phyloP scores from a whole-genome alignment of 2,113 vertebrate species.

The Dicrurus megarhynchus region DNA sequence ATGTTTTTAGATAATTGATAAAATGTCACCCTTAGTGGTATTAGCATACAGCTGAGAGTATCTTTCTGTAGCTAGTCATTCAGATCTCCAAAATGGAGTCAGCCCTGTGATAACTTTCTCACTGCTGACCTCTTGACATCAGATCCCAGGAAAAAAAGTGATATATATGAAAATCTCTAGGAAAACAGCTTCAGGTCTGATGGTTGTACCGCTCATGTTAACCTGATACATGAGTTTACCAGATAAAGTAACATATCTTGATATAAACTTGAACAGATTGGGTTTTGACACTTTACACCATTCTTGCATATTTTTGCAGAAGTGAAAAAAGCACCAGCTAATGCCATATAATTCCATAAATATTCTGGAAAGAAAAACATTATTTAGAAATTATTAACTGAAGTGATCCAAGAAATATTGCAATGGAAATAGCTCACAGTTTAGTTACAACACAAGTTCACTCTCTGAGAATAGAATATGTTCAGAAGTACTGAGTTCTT shows the following conservation, averaged over 20 bases:
- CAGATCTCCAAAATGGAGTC: not conserved
- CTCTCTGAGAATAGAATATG: not conserved
- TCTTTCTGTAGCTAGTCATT: not conserved
- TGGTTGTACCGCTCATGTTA: not conserved
- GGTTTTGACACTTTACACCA: not conserved
- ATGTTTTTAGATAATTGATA: not conserved
- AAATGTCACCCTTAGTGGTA: not conserved
- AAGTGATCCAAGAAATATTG: not conserved
- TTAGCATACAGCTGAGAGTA: not conserved
- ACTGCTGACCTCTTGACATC: not conserved
- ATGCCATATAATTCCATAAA: not conserved
- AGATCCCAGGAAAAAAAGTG: not conserved
- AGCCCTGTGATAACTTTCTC: not conserved
- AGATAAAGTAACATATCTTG: not conserved
- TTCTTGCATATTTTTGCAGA: not conserved
- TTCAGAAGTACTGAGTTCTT: not conserved
- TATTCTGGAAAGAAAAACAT: not conserved
- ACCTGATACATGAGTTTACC: not conserved
- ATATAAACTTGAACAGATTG: not conserved
- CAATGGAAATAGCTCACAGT: not conserved
- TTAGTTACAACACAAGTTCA: not conserved
- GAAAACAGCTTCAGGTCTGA: not conserved
- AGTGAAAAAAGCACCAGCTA: not conserved
- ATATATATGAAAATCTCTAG: not conserved
- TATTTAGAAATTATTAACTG: not conserved